A percentile compares a stretch with the other conserved stretches of the same genome.
phyloP scores from a whole-genome alignment of 2,113 vertebrate genomes.

The Stomatorhinus ivindoensis region DNA sequence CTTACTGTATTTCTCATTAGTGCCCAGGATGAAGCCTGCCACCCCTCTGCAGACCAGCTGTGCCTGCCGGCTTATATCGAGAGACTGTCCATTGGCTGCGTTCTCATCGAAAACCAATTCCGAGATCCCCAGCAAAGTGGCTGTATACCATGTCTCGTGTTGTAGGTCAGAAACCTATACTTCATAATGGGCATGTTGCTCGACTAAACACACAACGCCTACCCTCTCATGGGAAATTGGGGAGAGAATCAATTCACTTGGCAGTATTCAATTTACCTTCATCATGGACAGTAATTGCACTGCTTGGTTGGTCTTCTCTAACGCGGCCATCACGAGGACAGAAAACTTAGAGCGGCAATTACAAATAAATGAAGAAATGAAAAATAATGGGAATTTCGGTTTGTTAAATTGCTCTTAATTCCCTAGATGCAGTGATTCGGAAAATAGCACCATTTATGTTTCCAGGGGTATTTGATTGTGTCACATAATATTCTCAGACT shows the following conservation, averaged over 20 bases:
- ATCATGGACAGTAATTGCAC: not conserved
- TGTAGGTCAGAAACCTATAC: not conserved
- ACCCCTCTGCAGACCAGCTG: not conserved
- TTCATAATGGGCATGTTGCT: not conserved
- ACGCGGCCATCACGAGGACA: not conserved
- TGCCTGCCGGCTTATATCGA: not conserved
- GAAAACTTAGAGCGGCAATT: conserved; percentile 10
- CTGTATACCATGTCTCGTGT: not conserved
- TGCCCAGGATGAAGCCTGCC: not conserved
- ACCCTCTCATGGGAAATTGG: not conserved
- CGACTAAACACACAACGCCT: not conserved
- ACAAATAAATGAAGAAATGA: conserved; percentile 15
- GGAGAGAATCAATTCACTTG: not conserved
- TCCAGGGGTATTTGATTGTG: not conserved
- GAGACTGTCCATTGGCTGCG: not conserved
- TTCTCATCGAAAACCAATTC: not conserved
- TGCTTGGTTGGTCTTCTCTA: not conserved
- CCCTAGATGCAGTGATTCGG: conserved; percentile 29
- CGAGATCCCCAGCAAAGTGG: not conserved
- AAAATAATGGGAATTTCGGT: conserved; percentile 17
- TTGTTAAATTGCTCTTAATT: conserved; percentile 35
- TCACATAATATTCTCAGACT: not conserved
- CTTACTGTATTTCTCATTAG: not conserved
- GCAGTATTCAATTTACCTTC: not conserved
- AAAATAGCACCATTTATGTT: conserved; percentile 27